phyloP scores from a whole-genome alignment of 1,140 invertebrate genomes.

The Drosophila fuyamai region DNA sequence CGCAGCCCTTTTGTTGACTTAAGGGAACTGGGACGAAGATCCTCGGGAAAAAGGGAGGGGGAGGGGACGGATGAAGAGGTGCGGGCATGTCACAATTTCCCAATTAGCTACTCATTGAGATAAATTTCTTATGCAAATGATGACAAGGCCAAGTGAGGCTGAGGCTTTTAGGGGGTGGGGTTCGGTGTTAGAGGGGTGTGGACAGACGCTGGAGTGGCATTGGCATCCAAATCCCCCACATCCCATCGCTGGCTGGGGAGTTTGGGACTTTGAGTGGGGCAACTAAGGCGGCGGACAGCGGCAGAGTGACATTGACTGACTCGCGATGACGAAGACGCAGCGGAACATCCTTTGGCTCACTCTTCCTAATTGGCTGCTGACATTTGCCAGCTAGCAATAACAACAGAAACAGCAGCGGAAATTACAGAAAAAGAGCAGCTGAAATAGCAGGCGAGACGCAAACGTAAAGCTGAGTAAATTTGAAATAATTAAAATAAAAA shows the following conservation, averaged over 20 bases:
- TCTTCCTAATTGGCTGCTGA: slow-evolving; percentile 79
- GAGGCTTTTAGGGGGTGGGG: slow-evolving; percentile 12
- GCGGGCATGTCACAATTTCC: slow-evolving; percentile 74
- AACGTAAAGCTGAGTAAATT: slow-evolving; percentile 59
- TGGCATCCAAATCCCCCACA: slow-evolving; percentile 39
- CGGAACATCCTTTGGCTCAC: slow-evolving; percentile 63
- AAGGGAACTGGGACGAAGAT: slow-evolving; percentile 13
- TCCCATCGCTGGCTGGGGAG: slow-evolving; percentile 53
- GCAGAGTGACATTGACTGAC: slow-evolving; percentile 74
- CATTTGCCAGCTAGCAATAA: slow-evolving; percentile 67
- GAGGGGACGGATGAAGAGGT: not conserved
- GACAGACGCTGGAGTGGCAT: slow-evolving; percentile 68
- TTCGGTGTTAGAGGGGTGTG: not conserved
- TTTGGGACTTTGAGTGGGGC: slow-evolving; percentile 56
- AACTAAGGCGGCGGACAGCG: slow-evolving; percentile 19
- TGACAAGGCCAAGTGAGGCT: slow-evolving; percentile 71
- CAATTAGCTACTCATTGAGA: slow-evolving; percentile 83
- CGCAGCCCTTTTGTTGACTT: slow-evolving; percentile 67
- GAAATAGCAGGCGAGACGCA: slow-evolving; percentile 2
- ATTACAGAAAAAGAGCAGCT: slow-evolving; percentile 12
- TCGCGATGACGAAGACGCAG: slow-evolving; percentile 56
- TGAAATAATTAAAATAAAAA: slow-evolving; percentile 74
- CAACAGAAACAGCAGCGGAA: slow-evolving; percentile 42
- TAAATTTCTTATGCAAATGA: slow-evolving; percentile 83
- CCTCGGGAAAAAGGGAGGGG: not conserved